Conservation (phyloP, 2,888 invertebrate genomes). For the Athetis lepigone region DNA sequence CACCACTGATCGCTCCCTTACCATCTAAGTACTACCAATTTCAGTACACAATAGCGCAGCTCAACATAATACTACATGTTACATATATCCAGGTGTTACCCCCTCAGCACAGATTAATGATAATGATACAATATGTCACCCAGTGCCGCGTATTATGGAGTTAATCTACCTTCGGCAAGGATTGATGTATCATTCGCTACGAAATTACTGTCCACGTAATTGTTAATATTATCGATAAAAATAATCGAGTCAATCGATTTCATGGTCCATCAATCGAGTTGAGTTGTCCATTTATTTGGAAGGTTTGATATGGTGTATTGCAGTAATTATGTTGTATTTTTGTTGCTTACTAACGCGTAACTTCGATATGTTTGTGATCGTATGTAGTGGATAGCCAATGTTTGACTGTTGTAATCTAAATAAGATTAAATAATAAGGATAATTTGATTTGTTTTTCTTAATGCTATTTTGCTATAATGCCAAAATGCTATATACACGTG, state of each 20-base stretch:
- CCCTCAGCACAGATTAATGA: constrained; percentile 72
- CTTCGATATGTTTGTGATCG: too few relatives aligned
- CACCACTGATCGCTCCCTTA: too few relatives aligned
- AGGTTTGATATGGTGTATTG: constrained; percentile 7
- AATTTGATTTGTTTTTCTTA: too few relatives aligned
- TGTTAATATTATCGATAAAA: constrained; percentile 56
- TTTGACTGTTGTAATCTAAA: too few relatives aligned
- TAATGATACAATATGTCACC: constrained; percentile 78
- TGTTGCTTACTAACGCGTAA: too few relatives aligned
- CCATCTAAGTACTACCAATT: too few relatives aligned
- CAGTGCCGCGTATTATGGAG: constrained; percentile 69
- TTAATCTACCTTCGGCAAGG: constrained; percentile 70
- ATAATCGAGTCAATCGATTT: constrained; percentile 42
- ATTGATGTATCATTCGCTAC: constrained; percentile 66
- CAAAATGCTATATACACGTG: too few relatives aligned
- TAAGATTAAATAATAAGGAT: too few relatives aligned
- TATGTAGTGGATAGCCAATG: too few relatives aligned
- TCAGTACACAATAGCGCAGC: constrained; percentile 44
- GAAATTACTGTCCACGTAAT: constrained; percentile 56
- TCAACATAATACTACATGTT: constrained; percentile 14
- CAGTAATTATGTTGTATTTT: neutral
- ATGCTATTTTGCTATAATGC: too few relatives aligned
- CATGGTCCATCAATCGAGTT: constrained; percentile 36
- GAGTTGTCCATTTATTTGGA: constrained; percentile 26
- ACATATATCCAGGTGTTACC: constrained; percentile 44